These are phyloP conservation scores for Ceyx erithaca DNA, from an alignment of 2,797 vertebrate genomes.

Conservation along the genomic window DNA sequence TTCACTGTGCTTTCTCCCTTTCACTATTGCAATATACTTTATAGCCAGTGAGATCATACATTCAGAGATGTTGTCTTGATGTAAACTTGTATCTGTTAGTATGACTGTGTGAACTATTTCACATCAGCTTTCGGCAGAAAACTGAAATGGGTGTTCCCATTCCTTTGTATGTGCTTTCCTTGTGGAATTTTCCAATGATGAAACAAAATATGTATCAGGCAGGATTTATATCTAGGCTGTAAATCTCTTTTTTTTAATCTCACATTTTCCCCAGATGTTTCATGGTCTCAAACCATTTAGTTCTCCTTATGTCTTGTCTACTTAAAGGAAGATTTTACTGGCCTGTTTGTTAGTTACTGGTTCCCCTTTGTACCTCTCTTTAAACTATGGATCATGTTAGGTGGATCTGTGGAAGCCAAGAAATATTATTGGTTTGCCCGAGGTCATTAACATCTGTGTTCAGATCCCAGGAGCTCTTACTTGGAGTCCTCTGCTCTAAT, in stretches of 20 bases:
- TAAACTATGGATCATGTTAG: background rate
- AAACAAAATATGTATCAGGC: background rate
- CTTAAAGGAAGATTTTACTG: background rate
- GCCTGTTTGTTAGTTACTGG: background rate
- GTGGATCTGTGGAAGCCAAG: background rate
- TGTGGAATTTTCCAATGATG: background rate
- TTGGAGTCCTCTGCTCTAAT: background rate
- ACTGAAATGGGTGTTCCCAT: background rate
- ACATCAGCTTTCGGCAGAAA: background rate
- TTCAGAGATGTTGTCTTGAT: conserved; percentile 18
- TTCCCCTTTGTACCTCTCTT: background rate
- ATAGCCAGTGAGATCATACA: conserved; percentile 5
- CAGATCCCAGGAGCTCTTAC: background rate
- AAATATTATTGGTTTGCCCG: background rate
- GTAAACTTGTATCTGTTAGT: background rate
- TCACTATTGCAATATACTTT: background rate
- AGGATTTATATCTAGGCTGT: background rate
- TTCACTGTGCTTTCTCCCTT: background rate
- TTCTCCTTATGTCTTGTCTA: background rate
- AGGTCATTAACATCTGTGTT: background rate
- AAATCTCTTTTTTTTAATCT: background rate
- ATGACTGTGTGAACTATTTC: conserved; percentile 19
- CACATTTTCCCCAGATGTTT: background rate
- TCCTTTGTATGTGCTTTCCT: background rate
- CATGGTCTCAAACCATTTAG: background rate